Base-by-base conservation (phyloP, 1,140 invertebrate species). In the Caenorhabditis remanei region DNA sequence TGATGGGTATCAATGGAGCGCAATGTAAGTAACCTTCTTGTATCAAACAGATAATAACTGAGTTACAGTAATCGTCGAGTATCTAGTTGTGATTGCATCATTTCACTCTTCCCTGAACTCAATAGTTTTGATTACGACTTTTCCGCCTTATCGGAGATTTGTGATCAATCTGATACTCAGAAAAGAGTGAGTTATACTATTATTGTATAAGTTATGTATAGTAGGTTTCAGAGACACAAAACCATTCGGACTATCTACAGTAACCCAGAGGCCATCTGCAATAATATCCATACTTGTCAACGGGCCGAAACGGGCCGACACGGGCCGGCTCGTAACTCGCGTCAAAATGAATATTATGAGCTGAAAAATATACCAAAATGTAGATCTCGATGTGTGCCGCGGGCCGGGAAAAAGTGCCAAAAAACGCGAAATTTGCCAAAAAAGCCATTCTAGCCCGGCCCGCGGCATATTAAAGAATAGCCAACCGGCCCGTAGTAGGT, bases 121-220 rank as follows among this genome's bases (percentile, higher is more conserved):
- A 7, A 19, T 71, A 7, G 65, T 71, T 1, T 16, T 71, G 1
- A 71, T 71, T n/a, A 7, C 41, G 16, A 71, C 65, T 2, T 43
- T 46, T 19, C 65, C 65, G 21, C 65, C 65, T 11, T 71, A 71
- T 71, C 40, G 65, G 14, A 71, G 46, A 46, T 71, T 71, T 16
- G 65, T 71, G 50, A 53, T 53, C 1, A 53, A 11, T 63, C 11
- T 19, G 24, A 63, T 40, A 40, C 5, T 58, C 2, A 19, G 21
- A 21, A 21, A 19, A n/a, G 56, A 21, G 56, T 58, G 19, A 0
- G 16, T 58, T 21, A n/a, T 21, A 21, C 16, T 4, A 58, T 2
- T n/a, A 9, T 21, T 21, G n/a, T 4, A 58, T n/a, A 58, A 58
- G 5, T 21, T n/a, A 7, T 3, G 50, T 14, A 53, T 9, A 11